Evolutionary conservation across 2,113 vertebrate species (phyloP), one percentile per base, ranked within the genome.

Genomic region (Caracal caracal): DNA sequence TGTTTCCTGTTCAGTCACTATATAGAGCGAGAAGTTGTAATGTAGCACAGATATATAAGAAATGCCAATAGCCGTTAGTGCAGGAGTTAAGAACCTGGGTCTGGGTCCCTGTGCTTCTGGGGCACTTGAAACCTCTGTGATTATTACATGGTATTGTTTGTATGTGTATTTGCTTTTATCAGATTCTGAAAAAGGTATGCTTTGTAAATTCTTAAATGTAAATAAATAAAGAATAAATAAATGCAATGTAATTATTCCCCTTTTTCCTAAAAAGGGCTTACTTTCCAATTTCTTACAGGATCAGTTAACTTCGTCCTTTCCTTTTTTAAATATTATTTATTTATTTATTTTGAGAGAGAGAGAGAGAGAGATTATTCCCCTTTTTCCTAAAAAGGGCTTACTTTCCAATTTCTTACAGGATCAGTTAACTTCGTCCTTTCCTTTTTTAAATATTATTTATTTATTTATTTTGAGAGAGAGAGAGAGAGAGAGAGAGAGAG

Each of bases 251-350:
- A n/a, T 63, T 73, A 85, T 1, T 28, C 1, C 10, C 30, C 53
- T 8, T 94, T 49, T 94, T 90, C 28, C 10, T 26, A 75, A 94
- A 28, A 49, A 6, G 66, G 19, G 13, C 11, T 85, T 92, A 89
- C 22, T 81, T 10, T 93, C 30, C 94, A 86, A 87, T 83, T 83
- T 66, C 53, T 95, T 68, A 65, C 33, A 35, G 80, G 56, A 70
- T 76, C 61, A 83, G 37, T 84, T 83, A 84, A 83, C n/a, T 37
- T 40, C 26, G 84, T 92, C 15, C 56, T 56, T 53, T 53, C 1
- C 1, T 40, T 40, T 40, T 40, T 40, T 6, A 1, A 40, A 40
- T 40, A 6, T 40, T 40, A 40, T 22, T 20, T 59, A 59, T 59
- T 59, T 59, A 59, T 59, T 59, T 59, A 16, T 53, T 53, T 15